Base-by-base conservation (phyloP, 2,113 vertebrate species). In the Leucoraja erinaceus region DNA sequence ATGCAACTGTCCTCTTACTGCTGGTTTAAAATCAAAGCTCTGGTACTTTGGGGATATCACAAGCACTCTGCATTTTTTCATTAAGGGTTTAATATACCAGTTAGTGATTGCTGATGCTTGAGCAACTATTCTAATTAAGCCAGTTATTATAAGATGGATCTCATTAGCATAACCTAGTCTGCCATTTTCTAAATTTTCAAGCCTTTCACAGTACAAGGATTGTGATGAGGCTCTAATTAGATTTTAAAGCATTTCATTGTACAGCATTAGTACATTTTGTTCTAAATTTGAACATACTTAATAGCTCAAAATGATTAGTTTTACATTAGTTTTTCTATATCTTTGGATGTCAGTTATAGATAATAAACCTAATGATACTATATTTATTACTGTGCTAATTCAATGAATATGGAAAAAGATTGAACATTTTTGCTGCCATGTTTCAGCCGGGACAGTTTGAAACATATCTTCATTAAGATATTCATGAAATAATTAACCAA, bases 121-220 rank as follows among this genome's bases (percentile, higher is more conserved):
- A 63, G 28, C 63, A 63, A n/a, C 59, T 63, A 63, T 63, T 86
- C 59, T 31, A 86, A 86, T 86, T 86, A 63, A 86, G 56, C 14
- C 59, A 86, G 56, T 63, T 63, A 86, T 86, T 86, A 14, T 63
- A 59, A 86, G 59, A 63, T 63, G 83, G 28, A 63, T 63, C 28
- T 63, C 83, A 77, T 77, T 77, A 31, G 28, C 59, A 86, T 63
- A 14, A 61, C 56, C 75, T 59, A 86, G 12, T 63, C 56, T 86
- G 83, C 59, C 83, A 86, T n/a, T 86, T 86, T 86, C 59, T 7
- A 63, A 63, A 86, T 86, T 86, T 86, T 86, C 56, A 86, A 86
- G 16, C 59, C 56, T 86, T 86, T 63, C 83, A 86, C 56, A 31
- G 59, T 63, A 61, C 3, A 86, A 63, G 28, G 16, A 59, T 31